A percentile compares a stretch with the other conserved stretches of the same genome.
Conservation (phyloP, 2,888 invertebrate genomes). For the Mythimna lalbum region DNA sequence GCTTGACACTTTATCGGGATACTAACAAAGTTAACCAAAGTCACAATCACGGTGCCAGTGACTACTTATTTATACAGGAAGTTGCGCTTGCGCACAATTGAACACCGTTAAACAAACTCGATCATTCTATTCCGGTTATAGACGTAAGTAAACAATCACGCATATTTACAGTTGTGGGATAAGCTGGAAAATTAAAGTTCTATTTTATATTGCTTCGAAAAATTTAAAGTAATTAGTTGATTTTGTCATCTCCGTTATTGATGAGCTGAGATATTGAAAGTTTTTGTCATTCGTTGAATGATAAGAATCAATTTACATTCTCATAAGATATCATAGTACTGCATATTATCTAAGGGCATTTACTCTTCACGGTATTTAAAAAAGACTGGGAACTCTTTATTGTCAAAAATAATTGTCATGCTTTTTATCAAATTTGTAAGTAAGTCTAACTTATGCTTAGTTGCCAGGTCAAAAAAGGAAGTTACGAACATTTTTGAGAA, state of each 20-base stretch:
- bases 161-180: constrained; percentile 30
- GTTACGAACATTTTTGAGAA: too few relatives aligned
- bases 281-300: too few relatives aligned
- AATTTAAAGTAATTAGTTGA: neutral
- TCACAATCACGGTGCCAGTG: constrained; percentile 43
- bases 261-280: neutral
- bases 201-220: constrained; percentile 16
- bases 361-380: too few relatives aligned
- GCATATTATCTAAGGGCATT: too few relatives aligned
- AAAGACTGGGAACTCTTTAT: too few relatives aligned
- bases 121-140: constrained; percentile 53
- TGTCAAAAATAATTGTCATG: too few relatives aligned
- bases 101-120: constrained; percentile 57
- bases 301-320: too few relatives aligned
- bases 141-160: constrained; percentile 43
- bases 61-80: constrained; percentile 58
- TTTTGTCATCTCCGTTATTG: neutral
- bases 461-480: too few relatives aligned
- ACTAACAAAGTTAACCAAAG: constrained; percentile 52
- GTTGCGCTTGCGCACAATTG: constrained; percentile 54
- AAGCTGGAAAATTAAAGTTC: constrained; percentile 13
- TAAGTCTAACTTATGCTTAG: too few relatives aligned
- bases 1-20: constrained; percentile 34
- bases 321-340: too few relatives aligned
- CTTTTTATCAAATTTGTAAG: too few relatives aligned